phyloP scores from a whole-genome alignment of 2,113 vertebrate genomes.

The Labrus mixtus region DNA sequence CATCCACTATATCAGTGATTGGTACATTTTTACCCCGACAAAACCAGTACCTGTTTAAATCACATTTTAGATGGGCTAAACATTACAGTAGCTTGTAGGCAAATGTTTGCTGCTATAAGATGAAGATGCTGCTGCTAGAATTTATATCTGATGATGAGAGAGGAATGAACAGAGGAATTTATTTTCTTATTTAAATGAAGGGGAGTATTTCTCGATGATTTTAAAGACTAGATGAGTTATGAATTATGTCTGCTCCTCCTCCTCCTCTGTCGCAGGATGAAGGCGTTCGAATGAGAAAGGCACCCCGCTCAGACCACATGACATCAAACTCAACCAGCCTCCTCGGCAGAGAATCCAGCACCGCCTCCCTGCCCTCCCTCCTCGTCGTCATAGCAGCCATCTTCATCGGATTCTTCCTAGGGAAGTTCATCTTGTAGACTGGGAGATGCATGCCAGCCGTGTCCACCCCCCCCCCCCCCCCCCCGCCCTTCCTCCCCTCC shows the following conservation, averaged over 20 bases:
- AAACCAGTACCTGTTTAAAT: no score
- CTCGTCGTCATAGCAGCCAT: slow-evolving; percentile 99
- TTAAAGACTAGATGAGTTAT: no score
- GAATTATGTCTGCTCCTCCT: not conserved
- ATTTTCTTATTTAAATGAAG: no score
- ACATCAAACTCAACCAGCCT: slow-evolving; percentile 86
- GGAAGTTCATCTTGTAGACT: slow-evolving; percentile 99
- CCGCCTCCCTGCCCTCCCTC: slow-evolving; percentile 94
- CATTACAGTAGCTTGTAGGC: no score
- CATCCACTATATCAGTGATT: no score
- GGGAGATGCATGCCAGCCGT: slow-evolving; percentile 85
- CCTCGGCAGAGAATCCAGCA: slow-evolving; percentile 89
- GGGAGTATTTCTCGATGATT: no score
- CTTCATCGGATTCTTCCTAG: slow-evolving; percentile 99
- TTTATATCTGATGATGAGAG: no score
- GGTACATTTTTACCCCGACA: no score
- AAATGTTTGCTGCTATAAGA: no score
- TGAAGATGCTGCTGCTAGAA: no score
- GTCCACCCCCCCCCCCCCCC: slow-evolving; percentile 40
- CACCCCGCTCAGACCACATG: slow-evolving; percentile 90
- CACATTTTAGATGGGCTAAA: no score
- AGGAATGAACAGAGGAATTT: no score
- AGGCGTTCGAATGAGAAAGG: slow-evolving; percentile 91
- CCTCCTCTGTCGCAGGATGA: slow-evolving; percentile 87
- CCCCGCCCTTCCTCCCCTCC: slow-evolving; percentile 30